Base-by-base conservation (phyloP, 64 coral and sea anemone species). In the Pocillopora damicornis region DNA sequence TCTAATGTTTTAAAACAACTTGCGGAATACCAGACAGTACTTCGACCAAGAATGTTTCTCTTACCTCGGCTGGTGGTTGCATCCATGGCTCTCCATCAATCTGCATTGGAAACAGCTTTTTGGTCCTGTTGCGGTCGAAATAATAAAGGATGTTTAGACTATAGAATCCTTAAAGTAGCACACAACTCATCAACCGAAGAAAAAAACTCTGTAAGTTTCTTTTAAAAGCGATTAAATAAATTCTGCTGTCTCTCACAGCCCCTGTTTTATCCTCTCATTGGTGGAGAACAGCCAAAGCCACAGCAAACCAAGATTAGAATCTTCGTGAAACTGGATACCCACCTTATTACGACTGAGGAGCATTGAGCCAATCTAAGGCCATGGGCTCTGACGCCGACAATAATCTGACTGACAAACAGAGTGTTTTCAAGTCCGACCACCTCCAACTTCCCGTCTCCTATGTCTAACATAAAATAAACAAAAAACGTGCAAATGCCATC, bases 81-180 rank as follows among this genome's bases (percentile, higher is more conserved):
- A 99, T 86, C 97, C 97, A 99, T 11, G 97, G 97, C 69, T 99
- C 97, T 22, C 97, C 97, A 74, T 99, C 97, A 66, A 95, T 99
- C 81, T 99, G 97, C 93, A 99, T 95, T 35, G 97, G 97, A 75
- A 99, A 95, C 35, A 99, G 75, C 58, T 88, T 94, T 81, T 95
- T 99, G 5, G 97, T 93, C 83, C 97, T 99, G 61, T 26, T 81
- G 64, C 20, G 80, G 63, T 13, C 2, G 56, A 58, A 77, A 22
- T 37, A 77, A 18, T 30, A 57, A 0, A 11, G 37, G 18, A 8
- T 18, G 42, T 15, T 20, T 17, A 77, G 1, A 77, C 6, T 45
- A 2, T 8, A 57, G 8, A 16, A n/a, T 1, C 51, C 34, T 20
- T 18, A 1, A 18, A 20, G 35, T 35, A 14, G 15, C 73, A 75